Percentiles rank a stretch among this genome's conserved stretches.
Evolutionary conservation across 2,888 invertebrate species (phyloP).

Genomic region (Mesochorus sp.): DNA sequence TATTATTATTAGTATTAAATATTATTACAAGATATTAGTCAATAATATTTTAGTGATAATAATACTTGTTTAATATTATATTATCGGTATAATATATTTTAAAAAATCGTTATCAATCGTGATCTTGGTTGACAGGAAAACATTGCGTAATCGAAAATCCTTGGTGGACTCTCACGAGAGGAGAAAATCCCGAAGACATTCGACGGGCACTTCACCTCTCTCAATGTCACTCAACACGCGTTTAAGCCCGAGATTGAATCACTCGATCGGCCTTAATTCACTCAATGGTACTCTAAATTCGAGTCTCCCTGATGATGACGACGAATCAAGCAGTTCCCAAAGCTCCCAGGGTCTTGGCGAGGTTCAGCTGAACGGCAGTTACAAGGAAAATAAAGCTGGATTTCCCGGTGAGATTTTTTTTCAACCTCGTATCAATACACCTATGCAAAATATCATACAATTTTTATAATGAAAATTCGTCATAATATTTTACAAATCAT

Average conservation of each 20-base stretch:
- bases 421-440: not conserved
- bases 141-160: conserved; percentile 87
- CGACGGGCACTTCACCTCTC: conserved; percentile 86
- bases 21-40: not conserved
- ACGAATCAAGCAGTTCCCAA: conserved; percentile 85
- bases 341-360: conserved; percentile 83
- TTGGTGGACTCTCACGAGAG: conserved; percentile 86
- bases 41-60: not conserved
- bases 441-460: not conserved
- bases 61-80: conserved; percentile 24
- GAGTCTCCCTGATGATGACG: conserved; percentile 82
- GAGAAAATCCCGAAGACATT: conserved; percentile 91
- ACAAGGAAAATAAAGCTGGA: conserved; percentile 84
- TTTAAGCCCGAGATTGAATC: conserved; percentile 78
- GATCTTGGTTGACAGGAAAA: conserved; percentile 84
- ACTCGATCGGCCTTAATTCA: conserved; percentile 76
- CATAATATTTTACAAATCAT: too few relatives aligned
- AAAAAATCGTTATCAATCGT: conserved; percentile 1
- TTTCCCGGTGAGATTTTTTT: conserved; percentile 52
- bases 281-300: conserved; percentile 78
- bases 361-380: conserved; percentile 84
- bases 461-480: not conserved
- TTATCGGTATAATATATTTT: not conserved
- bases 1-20: not conserved
- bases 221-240: conserved; percentile 78